These are phyloP conservation scores for Parotocinclus haroldoi DNA, from an alignment of 2,797 vertebrate species.

Conservation along the genomic window DNA sequence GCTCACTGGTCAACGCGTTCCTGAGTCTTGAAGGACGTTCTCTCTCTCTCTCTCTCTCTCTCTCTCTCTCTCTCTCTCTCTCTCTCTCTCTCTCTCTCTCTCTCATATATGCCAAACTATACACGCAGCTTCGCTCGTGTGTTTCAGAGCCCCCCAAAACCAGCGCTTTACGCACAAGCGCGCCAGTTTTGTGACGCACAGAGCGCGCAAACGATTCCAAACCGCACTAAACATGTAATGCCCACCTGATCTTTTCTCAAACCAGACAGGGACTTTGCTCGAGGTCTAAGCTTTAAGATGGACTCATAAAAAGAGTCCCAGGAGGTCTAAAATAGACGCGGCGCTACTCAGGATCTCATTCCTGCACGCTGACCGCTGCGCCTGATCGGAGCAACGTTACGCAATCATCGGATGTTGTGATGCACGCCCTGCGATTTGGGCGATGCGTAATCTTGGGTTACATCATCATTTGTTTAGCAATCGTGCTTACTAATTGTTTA, in stretches of 20 bases:
- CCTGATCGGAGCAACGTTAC: conserved; percentile 1
- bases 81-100: conserved; percentile 24
- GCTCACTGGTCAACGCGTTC: conserved; percentile 79
- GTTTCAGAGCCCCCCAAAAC: too few species aligned
- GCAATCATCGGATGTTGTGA: background rate
- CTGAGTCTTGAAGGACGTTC: conserved; percentile 49
- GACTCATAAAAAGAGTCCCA: background rate
- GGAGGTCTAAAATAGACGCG: conserved; percentile 12
- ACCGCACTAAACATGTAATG: too few species aligned
- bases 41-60: too few species aligned
- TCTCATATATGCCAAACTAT: conserved; percentile 4
- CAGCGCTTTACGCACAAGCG: too few species aligned
- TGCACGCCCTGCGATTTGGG: too few species aligned
- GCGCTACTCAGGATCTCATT: background rate
- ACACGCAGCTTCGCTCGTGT: background rate
- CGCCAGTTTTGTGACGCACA: too few species aligned
- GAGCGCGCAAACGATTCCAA: too few species aligned
- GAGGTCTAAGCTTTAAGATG: background rate
- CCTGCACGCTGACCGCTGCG: background rate
- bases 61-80: conserved; percentile 59
- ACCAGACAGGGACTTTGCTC: background rate
- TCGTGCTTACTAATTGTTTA: too few species aligned
- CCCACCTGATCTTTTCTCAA: background rate
- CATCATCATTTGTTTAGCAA: background rate
- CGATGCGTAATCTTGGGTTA: background rate